phyloP scores from a whole-genome alignment of 2,888 invertebrate species.

The Tetanocera ferruginea region DNA sequence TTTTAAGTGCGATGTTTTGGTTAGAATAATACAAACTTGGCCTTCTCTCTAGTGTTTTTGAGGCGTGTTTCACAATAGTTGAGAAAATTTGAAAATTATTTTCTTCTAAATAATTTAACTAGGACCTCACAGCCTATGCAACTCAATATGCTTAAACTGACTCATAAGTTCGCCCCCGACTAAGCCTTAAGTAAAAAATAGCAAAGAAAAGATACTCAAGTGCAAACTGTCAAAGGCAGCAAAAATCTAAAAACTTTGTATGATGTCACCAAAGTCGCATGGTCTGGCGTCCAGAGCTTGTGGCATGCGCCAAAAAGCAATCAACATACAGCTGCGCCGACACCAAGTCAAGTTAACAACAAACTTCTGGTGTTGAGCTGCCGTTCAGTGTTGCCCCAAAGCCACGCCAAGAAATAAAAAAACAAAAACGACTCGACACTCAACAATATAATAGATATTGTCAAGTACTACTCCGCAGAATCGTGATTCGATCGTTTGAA shows the following conservation, averaged over 20 bases:
- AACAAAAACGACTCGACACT: neutral
- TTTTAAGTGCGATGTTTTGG: neutral
- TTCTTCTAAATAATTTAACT: no score
- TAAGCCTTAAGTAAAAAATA: neutral
- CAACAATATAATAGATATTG: neutral
- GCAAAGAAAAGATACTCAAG: neutral
- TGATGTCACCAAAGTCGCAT: constrained; percentile 17
- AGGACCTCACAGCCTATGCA: no score
- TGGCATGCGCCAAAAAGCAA: constrained; percentile 25
- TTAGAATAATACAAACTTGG: neutral
- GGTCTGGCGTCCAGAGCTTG: constrained; percentile 6
- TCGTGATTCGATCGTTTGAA: constrained; percentile 5
- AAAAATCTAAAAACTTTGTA: constrained; percentile 1
- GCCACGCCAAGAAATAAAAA: neutral
- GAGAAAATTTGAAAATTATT: no score
- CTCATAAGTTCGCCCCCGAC: no score
- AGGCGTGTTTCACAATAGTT: neutral
- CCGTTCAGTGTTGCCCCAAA: neutral
- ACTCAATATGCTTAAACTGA: no score
- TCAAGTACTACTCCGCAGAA: neutral
- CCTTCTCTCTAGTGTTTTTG: constrained; percentile 10
- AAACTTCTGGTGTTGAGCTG: constrained; percentile 8
- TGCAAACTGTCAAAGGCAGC: neutral
- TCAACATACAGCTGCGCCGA: neutral
- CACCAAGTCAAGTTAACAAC: constrained; percentile 6